Evolutionary conservation across 2,888 invertebrate genomes (phyloP), one percentile per base, ranked within the genome.

Genomic region (Aphodius sticticus): DNA sequence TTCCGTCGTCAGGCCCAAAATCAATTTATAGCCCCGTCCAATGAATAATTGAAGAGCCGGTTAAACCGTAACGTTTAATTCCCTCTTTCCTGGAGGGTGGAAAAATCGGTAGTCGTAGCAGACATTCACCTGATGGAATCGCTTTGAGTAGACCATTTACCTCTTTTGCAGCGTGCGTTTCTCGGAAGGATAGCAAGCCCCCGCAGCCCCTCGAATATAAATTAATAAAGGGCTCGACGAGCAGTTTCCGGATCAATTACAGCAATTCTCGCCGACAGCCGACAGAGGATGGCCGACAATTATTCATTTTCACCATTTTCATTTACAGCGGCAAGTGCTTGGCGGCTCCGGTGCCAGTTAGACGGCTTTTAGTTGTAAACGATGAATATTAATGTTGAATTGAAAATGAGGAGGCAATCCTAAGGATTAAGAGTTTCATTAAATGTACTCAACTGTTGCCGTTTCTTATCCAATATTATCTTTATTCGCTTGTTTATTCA

Each of bases 1-100:
- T 53, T 53, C 53, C 53, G 53, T 53, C 53, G 53, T 53, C 53
- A 53, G 7, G 53, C 9, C 12, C 53, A 12, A 53, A 53, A 53
- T 53, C 53, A 53, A 53, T 53, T 53, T 53, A 53, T 53, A 53
- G 53, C 53, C 53, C 53, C 0, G 53, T 12, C 53, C 53, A 53
- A 53, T 53, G 53, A 53, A 53, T 53, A 53, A 53, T 53, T 53
- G 53, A 53, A 53, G 53, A 53, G 53, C 53, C 53, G 53, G 53
- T 53, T 53, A 53, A 53, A 53, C 53, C 53, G 53, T 53, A 53
- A 53, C 53, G 53, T 53, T 53, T 53, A 53, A 53, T 53, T 53
- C 53, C 53, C 53, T 5, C 6, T 53, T 53, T 53, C 12, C 53
- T 12, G 53, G 12, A 53, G 53, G 53, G 53, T 53, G 53, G 26